Evolutionary conservation across 2,113 vertebrate species (phyloP).

Genomic region (Ifrita kowaldi): DNA sequence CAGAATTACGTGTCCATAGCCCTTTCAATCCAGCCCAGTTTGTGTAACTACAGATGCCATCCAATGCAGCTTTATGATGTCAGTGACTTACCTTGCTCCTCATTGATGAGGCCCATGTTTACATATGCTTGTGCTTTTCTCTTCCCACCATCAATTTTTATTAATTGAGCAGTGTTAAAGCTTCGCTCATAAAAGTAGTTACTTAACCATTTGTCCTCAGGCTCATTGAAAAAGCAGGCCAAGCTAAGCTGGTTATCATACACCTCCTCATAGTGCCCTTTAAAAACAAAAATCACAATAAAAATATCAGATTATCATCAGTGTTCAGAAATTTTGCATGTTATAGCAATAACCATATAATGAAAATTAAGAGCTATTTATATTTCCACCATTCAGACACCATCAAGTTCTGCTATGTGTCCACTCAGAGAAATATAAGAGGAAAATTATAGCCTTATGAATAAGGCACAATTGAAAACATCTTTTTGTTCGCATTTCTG

Average conservation of each 20-base stretch:
- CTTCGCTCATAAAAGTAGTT: slow-evolving; percentile 78
- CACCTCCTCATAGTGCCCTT: slow-evolving; percentile 71
- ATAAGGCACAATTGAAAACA: neutral
- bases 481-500: neutral
- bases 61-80: neutral
- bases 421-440: neutral
- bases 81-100: slow-evolving; percentile 74
- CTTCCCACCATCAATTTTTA: slow-evolving; percentile 74
- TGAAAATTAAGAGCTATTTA: neutral
- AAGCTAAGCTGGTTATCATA: slow-evolving; percentile 77
- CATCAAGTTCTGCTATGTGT: neutral
- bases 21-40: neutral
- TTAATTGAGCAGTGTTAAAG: slow-evolving; percentile 69
- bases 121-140: slow-evolving; percentile 75
- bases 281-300: neutral
- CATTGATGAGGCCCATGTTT: slow-evolving; percentile 72
- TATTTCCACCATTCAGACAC: neutral
- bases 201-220: slow-evolving; percentile 80
- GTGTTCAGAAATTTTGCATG: neutral
- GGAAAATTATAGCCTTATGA: neutral
- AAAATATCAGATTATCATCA: neutral
- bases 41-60: neutral
- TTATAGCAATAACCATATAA: neutral
- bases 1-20: neutral
- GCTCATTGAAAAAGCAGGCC: slow-evolving; percentile 75